Percentiles rank a stretch among this genome's conserved stretches.
Evolutionary conservation across 2,113 vertebrate genomes (phyloP).

Genomic region (Paradoxurus hermaphroditus): DNA sequence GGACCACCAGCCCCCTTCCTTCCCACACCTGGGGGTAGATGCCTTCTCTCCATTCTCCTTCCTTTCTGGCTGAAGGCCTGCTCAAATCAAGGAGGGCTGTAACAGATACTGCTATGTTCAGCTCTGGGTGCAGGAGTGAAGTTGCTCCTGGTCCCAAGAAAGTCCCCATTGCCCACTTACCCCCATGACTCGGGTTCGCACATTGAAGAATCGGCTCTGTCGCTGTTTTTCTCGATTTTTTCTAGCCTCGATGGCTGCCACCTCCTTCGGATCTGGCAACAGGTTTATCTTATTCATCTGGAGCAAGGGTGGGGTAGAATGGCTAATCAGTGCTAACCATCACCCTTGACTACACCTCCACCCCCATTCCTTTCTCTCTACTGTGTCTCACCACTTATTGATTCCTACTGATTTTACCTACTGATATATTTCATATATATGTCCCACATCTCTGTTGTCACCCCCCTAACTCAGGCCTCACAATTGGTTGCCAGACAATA

Average conservation of each 20-base stretch:
- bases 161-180: slow-evolving; percentile 63
- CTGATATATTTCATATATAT: slow-evolving; percentile 2
- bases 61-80: neutral
- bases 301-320: slow-evolving; percentile 26
- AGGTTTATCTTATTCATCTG: slow-evolving; percentile 84
- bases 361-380: neutral
- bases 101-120: neutral
- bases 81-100: neutral
- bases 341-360: neutral
- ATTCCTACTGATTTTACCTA: slow-evolving; percentile 36
- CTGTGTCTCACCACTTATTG: neutral
- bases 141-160: neutral
- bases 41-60: neutral
- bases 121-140: neutral
- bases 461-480: slow-evolving; percentile 26
- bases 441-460: slow-evolving; percentile 21
- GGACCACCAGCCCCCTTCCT: neutral
- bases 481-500: neutral
- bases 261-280: slow-evolving; percentile 75
- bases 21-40: neutral
- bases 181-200: slow-evolving; percentile 83
- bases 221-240: slow-evolving; percentile 83
- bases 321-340: neutral
- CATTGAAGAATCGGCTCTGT: slow-evolving; percentile 84
- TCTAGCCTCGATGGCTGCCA: slow-evolving; percentile 80